Conservation (phyloP, 1,140 invertebrate species). For the Anoplophora glabripennis region DNA sequence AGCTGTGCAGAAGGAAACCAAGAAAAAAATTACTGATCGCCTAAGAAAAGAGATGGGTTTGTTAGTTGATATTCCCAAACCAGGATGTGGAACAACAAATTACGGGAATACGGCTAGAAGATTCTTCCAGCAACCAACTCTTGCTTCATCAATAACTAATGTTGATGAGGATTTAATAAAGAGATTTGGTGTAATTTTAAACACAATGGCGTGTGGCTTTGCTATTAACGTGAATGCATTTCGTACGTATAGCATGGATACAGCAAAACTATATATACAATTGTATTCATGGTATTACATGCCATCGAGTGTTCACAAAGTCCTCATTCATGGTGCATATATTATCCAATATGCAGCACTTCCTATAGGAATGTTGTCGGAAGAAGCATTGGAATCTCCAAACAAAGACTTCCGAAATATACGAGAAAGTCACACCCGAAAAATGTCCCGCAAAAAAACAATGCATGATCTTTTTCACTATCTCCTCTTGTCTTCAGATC, state of each 20-base stretch:
- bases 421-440: constrained; percentile 33
- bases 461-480: constrained; percentile 39
- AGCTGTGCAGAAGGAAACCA: background rate
- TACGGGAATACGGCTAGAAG: constrained; percentile 45
- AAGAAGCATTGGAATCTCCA: constrained; percentile 42
- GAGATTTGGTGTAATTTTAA: constrained; percentile 19
- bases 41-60: constrained; percentile 37
- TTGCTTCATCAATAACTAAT: constrained; percentile 10
- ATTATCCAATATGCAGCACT: constrained; percentile 32
- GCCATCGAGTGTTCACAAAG: constrained; percentile 35
- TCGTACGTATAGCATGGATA: background rate
- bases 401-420: constrained; percentile 42
- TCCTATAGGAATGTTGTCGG: constrained; percentile 43
- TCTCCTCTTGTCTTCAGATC: constrained; percentile 37
- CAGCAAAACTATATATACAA: background rate
- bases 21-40: constrained; percentile 9
- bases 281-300: constrained; percentile 34
- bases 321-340: constrained; percentile 36
- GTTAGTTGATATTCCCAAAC: constrained; percentile 31
- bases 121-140: constrained; percentile 11
- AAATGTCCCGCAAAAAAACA: constrained; percentile 34
- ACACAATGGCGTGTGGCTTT: constrained; percentile 12
- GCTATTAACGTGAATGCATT: constrained; percentile 4
- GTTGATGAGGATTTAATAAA: constrained; percentile 21
- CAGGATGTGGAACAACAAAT: constrained; percentile 43